Evolutionary conservation across 2,797 vertebrate species (phyloP), one percentile per base, ranked within the genome.

Genomic region (Spheniscus humboldti): DNA sequence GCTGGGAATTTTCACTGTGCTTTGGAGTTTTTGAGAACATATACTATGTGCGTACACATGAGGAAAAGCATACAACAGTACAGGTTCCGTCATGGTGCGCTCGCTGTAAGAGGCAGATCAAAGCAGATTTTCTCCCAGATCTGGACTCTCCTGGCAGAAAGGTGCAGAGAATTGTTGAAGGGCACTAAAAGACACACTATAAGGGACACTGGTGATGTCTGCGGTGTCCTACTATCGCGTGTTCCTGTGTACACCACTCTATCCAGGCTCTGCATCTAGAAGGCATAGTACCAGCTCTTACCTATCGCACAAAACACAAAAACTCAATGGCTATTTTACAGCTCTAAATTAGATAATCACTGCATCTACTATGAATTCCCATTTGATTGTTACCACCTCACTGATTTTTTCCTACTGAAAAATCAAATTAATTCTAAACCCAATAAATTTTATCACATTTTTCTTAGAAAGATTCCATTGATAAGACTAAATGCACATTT

Each of bases 11-110:
- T n/a, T 52, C 57, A 28, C 31, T 53, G 39, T 28, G 14, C 35
- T 41, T 2, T 2, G 27, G 53, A 64, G 24, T 35, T 90, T 68
- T 16, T 57, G 47, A 68, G 57, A 76, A 69, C 35, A 35, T 18
- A 10, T 1, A 1, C 33, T 33, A 1, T 1, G 13, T 25, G 43
- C 0, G 8, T 5, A 22, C 31, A 13, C 27, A 25, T 19, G 7
- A 90, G 47, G 11, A 59, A 66, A 59, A 88, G 22, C 79, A 43
- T 8, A 27, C 8, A 31, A 7, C 18, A 30, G 55, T 15, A 39
- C 20, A 80, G 59, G 23, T 30, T 43, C n/a, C 52, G 27, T 9
- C 50, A 53, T 0, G 23, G 85, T 5, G 5, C 22, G 20, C 14
- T n/a, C 4, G 8, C n/a, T 28, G 4, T 8, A 16, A 66, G 35